Percentiles rank a stretch among this genome's conserved stretches.
phyloP scores from a whole-genome alignment of 2,888 invertebrate genomes.

The Antheraea yamamai region DNA sequence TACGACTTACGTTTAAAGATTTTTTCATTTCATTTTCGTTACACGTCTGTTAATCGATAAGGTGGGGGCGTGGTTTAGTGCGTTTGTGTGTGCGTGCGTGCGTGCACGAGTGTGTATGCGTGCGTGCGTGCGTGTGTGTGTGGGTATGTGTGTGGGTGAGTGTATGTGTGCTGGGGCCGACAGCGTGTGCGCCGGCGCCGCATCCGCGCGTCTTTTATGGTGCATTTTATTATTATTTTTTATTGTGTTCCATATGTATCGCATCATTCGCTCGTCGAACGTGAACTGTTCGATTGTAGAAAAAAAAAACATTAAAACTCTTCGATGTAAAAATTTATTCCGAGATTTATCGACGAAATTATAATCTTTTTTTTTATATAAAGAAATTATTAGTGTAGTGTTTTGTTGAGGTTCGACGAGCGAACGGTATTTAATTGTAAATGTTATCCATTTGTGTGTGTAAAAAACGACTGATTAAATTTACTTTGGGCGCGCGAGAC shows the following conservation, averaged over 20 bases:
- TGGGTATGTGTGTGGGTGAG: slow-evolving; percentile 11
- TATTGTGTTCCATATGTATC: slow-evolving; percentile 30
- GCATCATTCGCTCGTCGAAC: slow-evolving; percentile 22
- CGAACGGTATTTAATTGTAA: slow-evolving; percentile 45
- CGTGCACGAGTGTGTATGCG: background rate
- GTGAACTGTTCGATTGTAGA: background rate
- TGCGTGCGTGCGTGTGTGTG: background rate
- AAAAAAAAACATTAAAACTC: background rate
- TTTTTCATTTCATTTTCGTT: slow-evolving; percentile 62
- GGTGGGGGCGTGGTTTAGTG: slow-evolving; percentile 24
- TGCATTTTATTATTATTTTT: slow-evolving; percentile 26
- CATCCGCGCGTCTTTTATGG: slow-evolving; percentile 13
- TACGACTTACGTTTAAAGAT: slow-evolving; percentile 70
- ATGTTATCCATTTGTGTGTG: slow-evolving; percentile 63
- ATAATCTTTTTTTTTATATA: background rate
- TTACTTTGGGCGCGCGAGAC: slow-evolving; percentile 55
- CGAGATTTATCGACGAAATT: background rate
- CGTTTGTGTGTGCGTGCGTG: background rate
- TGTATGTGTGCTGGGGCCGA: slow-evolving; percentile 22
- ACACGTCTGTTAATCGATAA: slow-evolving; percentile 47
- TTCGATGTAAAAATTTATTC: background rate
- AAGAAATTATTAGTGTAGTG: background rate
- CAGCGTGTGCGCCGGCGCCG: slow-evolving; percentile 30
- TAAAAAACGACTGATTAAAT: slow-evolving; percentile 74
- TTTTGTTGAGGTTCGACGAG: slow-evolving; percentile 25